Base-by-base conservation (phyloP, 64 coral and sea anemone genomes). In the Dendronephthya gigantea region DNA sequence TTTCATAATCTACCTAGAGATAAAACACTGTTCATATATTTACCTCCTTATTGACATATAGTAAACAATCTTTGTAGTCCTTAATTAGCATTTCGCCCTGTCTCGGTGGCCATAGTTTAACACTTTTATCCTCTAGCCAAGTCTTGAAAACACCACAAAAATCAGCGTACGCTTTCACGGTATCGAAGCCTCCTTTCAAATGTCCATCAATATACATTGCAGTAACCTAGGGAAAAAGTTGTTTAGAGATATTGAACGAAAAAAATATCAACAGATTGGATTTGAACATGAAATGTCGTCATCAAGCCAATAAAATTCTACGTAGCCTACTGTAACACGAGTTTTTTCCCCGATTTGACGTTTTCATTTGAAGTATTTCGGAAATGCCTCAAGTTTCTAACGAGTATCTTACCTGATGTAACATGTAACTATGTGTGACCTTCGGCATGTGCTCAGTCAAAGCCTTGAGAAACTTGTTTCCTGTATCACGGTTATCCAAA, bases 101-200 rank as follows among this genome's bases (percentile, higher is more conserved):
- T 74, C 95, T 86, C 50, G 92, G 92, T 4, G 90, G 92, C 87
- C 90, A 93, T 45, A 98, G 85, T 83, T 98, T 98, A 39, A 93
- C 91, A 82, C 95, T 98, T 74, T 93, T 98, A 17, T 90, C 92
- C 91, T 98, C 95, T 27, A 98, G 86, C 95, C 95, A 98, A 85
- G 93, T 98, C 51, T 98, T 98, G 72, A 98, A 98, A 76, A 93
- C 91, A 22, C 95, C 95, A 93, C 95, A 98, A 52, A 98, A 98
- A 29, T 93, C 95, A 17, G 95, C 95, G 89, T 98, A 98, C 52
- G 95, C 95, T 85, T 98, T 93, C 8, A 98, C 95, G 36, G 95
- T 98, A 83, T 92, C 85, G 35, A 98, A 98, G 84, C 95, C 95
- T 27, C 95, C 95, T 93, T 93, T 98, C 35, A 98, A 74, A 39